These are phyloP conservation scores for Tragelaphus strepsiceros DNA, from an alignment of 2,113 vertebrate genomes.

Conservation along the genomic window DNA sequence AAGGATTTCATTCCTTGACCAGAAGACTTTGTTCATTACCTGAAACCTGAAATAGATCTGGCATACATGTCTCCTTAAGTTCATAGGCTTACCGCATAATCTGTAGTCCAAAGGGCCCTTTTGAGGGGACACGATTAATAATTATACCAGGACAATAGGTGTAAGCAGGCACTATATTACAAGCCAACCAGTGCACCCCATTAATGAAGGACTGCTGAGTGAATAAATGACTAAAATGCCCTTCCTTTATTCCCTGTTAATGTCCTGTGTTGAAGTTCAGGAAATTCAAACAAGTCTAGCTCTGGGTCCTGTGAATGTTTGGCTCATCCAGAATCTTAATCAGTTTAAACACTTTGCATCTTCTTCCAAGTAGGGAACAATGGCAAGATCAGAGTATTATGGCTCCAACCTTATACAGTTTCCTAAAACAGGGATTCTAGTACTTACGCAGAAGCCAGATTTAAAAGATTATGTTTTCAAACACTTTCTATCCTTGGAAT, in stretches of 20 bases:
- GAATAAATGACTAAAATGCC: background rate
- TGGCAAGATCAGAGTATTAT: background rate
- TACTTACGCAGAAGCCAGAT: background rate
- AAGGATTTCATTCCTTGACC: background rate
- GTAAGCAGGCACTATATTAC: background rate
- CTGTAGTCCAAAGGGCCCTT: background rate
- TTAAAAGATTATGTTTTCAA: background rate
- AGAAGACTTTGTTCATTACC: background rate
- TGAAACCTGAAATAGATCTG: background rate
- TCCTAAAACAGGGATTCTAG: background rate
- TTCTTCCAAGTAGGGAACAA: background rate
- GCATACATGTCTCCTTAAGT: background rate
- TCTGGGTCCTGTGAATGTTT: background rate
- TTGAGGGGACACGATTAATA: background rate
- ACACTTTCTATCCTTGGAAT: background rate
- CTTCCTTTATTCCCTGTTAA: background rate
- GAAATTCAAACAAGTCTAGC: background rate
- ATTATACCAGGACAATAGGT: background rate
- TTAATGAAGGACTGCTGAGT: background rate
- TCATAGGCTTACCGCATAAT: background rate
- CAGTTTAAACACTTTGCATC: background rate
- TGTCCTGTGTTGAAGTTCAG: background rate
- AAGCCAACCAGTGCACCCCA: background rate
- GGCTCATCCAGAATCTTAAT: background rate
- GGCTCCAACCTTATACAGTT: background rate